Conservation (phyloP, 2,113 vertebrate genomes). For the Scatophagus argus region DNA sequence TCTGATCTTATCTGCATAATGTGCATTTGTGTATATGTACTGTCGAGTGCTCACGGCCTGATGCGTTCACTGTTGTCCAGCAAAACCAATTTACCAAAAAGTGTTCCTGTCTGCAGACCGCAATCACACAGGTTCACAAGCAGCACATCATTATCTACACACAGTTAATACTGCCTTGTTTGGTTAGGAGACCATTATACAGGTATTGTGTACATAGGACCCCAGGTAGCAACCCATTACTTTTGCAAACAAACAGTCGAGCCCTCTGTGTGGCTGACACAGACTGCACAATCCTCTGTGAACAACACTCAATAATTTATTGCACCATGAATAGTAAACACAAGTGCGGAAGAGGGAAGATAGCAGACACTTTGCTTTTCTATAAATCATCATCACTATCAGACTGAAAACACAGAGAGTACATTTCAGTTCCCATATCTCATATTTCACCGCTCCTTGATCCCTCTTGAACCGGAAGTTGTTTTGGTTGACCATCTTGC, state of each 20-base stretch:
- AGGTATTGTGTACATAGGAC: conserved; percentile 43
- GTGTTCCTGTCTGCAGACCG: conserved; percentile 39
- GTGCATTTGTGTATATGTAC: conserved; percentile 28
- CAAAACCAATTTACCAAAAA: conserved; percentile 61
- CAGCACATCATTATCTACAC: conserved; percentile 48
- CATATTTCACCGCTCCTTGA: too few relatives aligned
- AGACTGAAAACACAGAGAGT: conserved; percentile 42
- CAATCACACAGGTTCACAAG: conserved; percentile 53
- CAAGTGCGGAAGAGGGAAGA: conserved; percentile 19
- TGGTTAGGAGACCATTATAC: conserved; percentile 48
- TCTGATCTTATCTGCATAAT: conserved; percentile 59
- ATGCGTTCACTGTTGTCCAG: conserved; percentile 34
- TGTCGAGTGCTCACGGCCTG: conserved; percentile 15
- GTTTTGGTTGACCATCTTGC: too few relatives aligned
- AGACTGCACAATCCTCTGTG: conserved; percentile 31
- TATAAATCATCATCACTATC: conserved; percentile 16
- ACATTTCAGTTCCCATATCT: too few relatives aligned
- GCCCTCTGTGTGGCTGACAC: conserved; percentile 24
- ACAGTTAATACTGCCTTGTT: conserved; percentile 33
- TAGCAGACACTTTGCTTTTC: conserved; percentile 6
- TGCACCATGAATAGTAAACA: conserved; percentile 55
- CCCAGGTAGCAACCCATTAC: conserved; percentile 56
- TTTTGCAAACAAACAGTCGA: conserved; percentile 61
- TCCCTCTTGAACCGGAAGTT: too few relatives aligned
- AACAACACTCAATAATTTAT: conserved; percentile 68